phyloP scores from a whole-genome alignment of 2,113 vertebrate species.

The Puma concolor region DNA sequence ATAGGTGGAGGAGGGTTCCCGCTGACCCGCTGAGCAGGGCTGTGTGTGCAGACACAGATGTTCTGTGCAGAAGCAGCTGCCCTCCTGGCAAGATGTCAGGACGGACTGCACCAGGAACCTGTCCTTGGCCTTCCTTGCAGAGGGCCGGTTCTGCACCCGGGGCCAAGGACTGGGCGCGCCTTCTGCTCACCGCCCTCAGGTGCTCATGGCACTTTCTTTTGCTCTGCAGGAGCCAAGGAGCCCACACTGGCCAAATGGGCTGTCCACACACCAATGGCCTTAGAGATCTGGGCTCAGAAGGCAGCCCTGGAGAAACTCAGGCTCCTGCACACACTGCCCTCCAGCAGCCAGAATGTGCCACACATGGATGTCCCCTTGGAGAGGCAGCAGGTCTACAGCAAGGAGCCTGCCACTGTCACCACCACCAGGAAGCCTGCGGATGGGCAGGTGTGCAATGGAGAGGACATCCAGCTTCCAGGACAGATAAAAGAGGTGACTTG shows the following conservation, averaged over 20 bases:
- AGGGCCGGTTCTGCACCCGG: neutral
- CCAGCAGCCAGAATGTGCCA: accelerated
- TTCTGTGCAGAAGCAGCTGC: neutral
- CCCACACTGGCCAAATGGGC: too few relatives aligned
- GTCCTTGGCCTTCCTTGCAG: neutral
- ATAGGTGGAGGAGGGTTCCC: neutral
- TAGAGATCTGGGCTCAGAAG: accelerated
- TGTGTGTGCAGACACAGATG: neutral
- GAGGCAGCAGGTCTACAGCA: accelerated
- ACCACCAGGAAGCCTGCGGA: accelerated
- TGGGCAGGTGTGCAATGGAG: accelerated
- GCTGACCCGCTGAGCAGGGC: neutral
- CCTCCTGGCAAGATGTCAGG: neutral
- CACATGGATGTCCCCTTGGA: accelerated
- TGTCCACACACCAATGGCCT: too few relatives aligned
- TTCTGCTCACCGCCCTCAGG: neutral
- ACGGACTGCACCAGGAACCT: neutral
- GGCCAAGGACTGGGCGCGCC: accelerated
- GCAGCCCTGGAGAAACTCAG: accelerated
- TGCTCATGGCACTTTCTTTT: neutral
- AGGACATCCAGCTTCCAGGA: too few relatives aligned
- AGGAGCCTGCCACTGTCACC: accelerated
- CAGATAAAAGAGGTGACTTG: accelerated
- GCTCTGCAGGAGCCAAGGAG: neutral
- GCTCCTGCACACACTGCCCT: accelerated